A percentile compares a stretch with the other conserved stretches of the same genome.
phyloP scores from a whole-genome alignment of 2,797 vertebrate species.

The Gobio occitaniae region DNA sequence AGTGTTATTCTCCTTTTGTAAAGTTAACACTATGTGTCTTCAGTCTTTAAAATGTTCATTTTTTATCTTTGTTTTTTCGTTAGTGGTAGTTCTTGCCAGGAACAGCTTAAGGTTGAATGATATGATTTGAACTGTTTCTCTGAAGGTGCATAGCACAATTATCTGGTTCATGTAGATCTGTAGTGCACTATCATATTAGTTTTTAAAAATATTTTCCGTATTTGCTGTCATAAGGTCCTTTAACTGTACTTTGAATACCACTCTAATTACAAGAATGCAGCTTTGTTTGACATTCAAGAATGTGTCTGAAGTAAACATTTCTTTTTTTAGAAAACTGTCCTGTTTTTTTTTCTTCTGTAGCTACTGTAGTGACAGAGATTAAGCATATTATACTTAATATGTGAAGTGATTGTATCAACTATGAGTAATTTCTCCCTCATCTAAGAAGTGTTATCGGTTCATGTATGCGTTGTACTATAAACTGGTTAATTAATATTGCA shows the following conservation, averaged over 20 bases:
- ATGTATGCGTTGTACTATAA: constrained; percentile 4
- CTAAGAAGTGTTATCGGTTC: neutral
- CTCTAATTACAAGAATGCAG: constrained; percentile 82
- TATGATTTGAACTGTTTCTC: constrained; percentile 70
- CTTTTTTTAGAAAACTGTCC: constrained; percentile 62
- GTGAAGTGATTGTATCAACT: neutral
- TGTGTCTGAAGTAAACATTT: constrained; percentile 81
- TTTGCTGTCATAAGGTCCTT: constrained; percentile 80
- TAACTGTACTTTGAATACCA: constrained; percentile 87
- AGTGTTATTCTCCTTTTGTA: constrained; percentile 82
- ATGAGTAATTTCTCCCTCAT: neutral
- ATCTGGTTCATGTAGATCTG: constrained; percentile 82
- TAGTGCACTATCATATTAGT: constrained; percentile 75
- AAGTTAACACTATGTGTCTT: constrained; percentile 84
- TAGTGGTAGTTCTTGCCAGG: constrained; percentile 77
- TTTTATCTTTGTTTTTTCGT: constrained; percentile 41
- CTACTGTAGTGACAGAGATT: neutral
- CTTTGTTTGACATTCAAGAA: constrained; percentile 81
- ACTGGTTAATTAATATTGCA: constrained; percentile 12
- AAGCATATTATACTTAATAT: neutral
- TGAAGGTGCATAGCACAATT: constrained; percentile 78
- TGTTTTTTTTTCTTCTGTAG: neutral
- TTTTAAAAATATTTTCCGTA: constrained; percentile 77
- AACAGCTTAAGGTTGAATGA: constrained; percentile 72
- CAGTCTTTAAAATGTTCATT: constrained; percentile 61